These are phyloP conservation scores for Pseudoatta argentina DNA, from an alignment of 1,140 invertebrate genomes.

Conservation along the genomic window DNA sequence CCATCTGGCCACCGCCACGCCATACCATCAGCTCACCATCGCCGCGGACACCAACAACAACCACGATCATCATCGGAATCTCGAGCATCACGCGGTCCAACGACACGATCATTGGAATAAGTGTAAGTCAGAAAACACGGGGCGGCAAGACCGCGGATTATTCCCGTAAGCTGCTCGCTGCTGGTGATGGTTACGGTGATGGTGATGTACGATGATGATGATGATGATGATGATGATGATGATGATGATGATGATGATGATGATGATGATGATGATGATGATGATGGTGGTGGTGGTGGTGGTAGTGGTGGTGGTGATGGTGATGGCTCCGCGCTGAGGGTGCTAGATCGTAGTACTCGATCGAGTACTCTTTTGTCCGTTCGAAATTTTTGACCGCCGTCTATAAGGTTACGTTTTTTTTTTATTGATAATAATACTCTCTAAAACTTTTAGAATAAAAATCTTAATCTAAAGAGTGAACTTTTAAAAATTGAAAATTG, in stretches of 20 bases:
- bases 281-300: constrained; percentile 18
- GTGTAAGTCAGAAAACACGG: constrained; percentile 81
- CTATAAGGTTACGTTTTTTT: neutral
- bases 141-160: constrained; percentile 39
- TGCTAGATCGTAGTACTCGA: constrained; percentile 21
- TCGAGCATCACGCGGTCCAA: constrained; percentile 79
- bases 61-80: constrained; percentile 84
- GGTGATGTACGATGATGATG: too few species aligned
- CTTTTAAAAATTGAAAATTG: too few species aligned
- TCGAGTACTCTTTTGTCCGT: neutral
- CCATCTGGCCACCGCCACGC: constrained; percentile 62
- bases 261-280: constrained; percentile 60
- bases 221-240: too few species aligned
- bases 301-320: constrained; percentile 22
- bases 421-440: neutral
- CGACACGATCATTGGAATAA: constrained; percentile 84
- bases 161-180: constrained; percentile 62
- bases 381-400: constrained; percentile 25
- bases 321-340: constrained; percentile 38
- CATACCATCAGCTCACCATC: constrained; percentile 76
- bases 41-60: constrained; percentile 85
- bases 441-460: too few species aligned
- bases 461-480: too few species aligned
- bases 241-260: too few species aligned
- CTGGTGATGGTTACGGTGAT: constrained; percentile 59